Base-by-base conservation (phyloP, 2,797 vertebrate genomes). In the Argentina silus region DNA sequence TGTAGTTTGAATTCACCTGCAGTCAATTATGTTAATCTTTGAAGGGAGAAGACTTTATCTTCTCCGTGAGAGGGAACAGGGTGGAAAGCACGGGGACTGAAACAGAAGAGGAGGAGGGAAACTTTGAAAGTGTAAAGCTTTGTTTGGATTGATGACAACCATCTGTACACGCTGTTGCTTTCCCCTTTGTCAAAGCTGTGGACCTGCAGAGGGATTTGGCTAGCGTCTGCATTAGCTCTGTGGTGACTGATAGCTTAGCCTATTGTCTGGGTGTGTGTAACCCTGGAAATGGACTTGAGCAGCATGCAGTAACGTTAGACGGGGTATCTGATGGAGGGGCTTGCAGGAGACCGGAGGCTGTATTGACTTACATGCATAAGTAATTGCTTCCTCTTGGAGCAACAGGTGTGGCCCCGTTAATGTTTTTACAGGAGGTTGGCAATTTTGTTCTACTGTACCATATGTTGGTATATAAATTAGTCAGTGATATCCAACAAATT, bases 91-190 rank as follows among this genome's bases (percentile, higher is more conserved):
- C 48, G 36, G 47, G 51, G 72, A 14, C 21, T 56, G 68, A 19
- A 63, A 75, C 60, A 70, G 78, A 62, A 78, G 78, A 80, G 71
- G 79, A 50, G 76, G 81, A 80, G 42, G 21, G 21, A 84, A 81
- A 86, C 42, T 82, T 87, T 85, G 77, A 85, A 81, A 87, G 81
- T 67, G 47, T 57, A 51, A 66, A 19, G 79, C 78, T 88, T 90
- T 89, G 83, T 91, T 77, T 86, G 78, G 87, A 80, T 78, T 83
- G 85, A 91, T 90, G 88, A 89, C 87, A 86, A 91, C 91, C 91
- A 91, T 91, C 86, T 91, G 90, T 81, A 77, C 15, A 27, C 19
- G 12, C 23, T 67, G 67, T 79, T n/a, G 83, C 70, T 70, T 19
- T 77, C 74, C 61, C 73, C 43, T 36, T 15, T 43, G 72, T 73